Evolutionary conservation across 2,797 vertebrate species (phyloP).

Genomic region (Furcifer pardalis): DNA sequence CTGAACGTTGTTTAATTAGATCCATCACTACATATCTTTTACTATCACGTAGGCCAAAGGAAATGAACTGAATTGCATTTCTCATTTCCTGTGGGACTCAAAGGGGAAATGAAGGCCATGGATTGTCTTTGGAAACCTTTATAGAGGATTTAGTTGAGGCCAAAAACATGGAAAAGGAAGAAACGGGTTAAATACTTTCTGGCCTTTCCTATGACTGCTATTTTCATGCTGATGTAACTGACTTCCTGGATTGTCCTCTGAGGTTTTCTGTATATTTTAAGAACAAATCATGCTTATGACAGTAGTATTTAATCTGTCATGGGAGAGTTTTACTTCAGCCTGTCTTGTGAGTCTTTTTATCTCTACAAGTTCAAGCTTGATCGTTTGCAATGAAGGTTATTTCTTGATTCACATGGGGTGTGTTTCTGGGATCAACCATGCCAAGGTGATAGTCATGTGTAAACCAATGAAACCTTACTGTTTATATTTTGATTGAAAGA

Average conservation of each 20-base stretch:
- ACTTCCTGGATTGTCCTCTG: slow-evolving; percentile 27
- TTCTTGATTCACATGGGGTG: slow-evolving; percentile 2
- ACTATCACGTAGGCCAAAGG: neutral
- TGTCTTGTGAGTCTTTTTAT: neutral
- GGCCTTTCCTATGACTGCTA: neutral
- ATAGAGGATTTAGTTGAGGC: neutral
- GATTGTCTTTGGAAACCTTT: neutral
- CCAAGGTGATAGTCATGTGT: slow-evolving; percentile 5
- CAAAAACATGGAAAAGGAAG: slow-evolving; percentile 2
- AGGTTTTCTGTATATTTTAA: slow-evolving; percentile 17
- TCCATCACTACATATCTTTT: neutral
- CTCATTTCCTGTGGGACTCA: neutral
- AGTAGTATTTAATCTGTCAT: slow-evolving; percentile 13
- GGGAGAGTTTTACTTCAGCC: neutral
- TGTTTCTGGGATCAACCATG: neutral
- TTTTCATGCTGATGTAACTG: slow-evolving; percentile 10
- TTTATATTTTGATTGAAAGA: slow-evolving; percentile 26
- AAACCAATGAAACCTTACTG: neutral
- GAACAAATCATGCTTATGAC: slow-evolving; percentile 19
- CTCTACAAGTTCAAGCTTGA: slow-evolving; percentile 27
- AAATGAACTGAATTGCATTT: slow-evolving; percentile 30
- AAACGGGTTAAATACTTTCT: neutral
- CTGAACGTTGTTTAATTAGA: neutral
- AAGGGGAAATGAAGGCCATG: slow-evolving; percentile 4
- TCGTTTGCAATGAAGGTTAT: neutral